A percentile compares a stretch with the other conserved stretches of the same genome.
phyloP scores from a whole-genome alignment of 2,888 invertebrate species.

The Polyploca ridens region DNA sequence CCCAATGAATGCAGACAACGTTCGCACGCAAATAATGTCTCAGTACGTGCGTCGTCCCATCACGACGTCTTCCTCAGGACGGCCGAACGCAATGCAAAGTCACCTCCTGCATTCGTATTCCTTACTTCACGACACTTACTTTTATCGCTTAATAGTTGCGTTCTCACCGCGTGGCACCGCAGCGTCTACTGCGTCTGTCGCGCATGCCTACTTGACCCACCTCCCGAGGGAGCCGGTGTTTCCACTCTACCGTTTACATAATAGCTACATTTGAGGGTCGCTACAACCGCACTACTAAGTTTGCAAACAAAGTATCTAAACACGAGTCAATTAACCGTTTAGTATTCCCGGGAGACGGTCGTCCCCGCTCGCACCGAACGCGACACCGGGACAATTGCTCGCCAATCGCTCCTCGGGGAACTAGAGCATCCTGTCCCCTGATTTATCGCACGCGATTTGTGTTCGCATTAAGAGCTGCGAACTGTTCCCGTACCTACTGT shows the following conservation, averaged over 20 bases:
- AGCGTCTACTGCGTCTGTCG: not conserved
- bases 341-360: conserved; percentile 38
- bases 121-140: not conserved
- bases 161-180: not conserved
- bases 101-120: not conserved
- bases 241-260: too few species aligned
- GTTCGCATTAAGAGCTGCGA: conserved; percentile 1
- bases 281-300: not conserved
- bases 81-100: not conserved
- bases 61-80: not conserved
- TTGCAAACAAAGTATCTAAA: not conserved
- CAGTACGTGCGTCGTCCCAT: not conserved
- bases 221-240: not conserved
- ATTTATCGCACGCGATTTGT: conserved; percentile 19
- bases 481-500: not conserved
- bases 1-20: conserved; percentile 2
- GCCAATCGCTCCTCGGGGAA: conserved; percentile 16
- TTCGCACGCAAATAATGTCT: not conserved
- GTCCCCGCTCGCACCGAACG: conserved; percentile 11
- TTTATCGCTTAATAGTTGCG: conserved; percentile 5
- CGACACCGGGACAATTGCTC: conserved; percentile 12
- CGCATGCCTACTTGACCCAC: not conserved
- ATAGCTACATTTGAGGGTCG: not conserved
- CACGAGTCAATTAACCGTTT: conserved; percentile 40
- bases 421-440: conserved; percentile 13